Base-by-base conservation (phyloP, 23 tunicate genomes). In the Clavelina lepadiformis region DNA sequence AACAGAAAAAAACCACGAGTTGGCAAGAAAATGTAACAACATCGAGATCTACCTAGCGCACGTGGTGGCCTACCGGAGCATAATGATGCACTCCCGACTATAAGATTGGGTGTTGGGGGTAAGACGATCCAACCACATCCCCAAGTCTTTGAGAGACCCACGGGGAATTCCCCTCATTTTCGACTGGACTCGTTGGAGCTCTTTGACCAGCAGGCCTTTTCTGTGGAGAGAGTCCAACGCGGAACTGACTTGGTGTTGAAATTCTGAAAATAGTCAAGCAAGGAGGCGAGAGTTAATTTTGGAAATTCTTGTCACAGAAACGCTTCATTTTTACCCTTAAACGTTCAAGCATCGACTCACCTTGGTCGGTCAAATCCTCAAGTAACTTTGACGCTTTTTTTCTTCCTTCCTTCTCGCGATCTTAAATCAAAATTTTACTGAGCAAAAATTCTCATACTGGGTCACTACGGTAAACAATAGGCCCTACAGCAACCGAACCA, bases 91-190 rank as follows among this genome's bases (percentile, higher is more conserved):
- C 45, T 66, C 72, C 22, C 29, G 18, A 3, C 56, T 6, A 22
- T 46, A 27, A 5, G 11, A 38, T 6, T n/a, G 56, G 57, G 11
- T 6, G 34, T 28, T 57, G 15, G 72, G 72, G 35, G 72, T 66
- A 20, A 66, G 19, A 4, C 72, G 33, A 56, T 45, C 56, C 57
- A 22, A 5, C 56, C 56, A 46, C 57, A 46, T 3, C 18, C 35
- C 33, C 57, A 66, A 5, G n/a, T 66, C 72, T 3, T 3, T 33
- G 37, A 13, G 33, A 20, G 57, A 66, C 29, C 72, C 57, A 24
- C 34, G 28, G 35, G 57, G 57, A 46, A 66, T 46, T 57, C 72
- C 72, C 35, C 35, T 26, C 57, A 45, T 66, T 5, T 18, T 7
- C 11, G 18, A 19, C 35, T 26, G n/a, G 18, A 46, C 72, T n/a